Conservation (phyloP, 2,113 vertebrate genomes). For the Phyllostomus hastatus region DNA sequence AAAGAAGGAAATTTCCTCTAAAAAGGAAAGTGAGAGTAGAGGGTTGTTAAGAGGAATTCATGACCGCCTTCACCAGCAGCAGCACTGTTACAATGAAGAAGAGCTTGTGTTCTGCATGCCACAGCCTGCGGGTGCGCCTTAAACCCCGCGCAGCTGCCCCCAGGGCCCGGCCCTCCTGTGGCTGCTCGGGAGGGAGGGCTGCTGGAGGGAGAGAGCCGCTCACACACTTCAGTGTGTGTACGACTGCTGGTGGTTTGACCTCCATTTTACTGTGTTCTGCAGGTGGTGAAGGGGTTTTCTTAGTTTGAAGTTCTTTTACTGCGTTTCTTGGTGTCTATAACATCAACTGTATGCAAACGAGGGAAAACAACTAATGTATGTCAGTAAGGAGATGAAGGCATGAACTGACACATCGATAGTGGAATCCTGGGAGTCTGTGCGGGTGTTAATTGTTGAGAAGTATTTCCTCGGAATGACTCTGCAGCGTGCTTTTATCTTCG, state of each 20-base stretch:
- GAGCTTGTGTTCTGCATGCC: fast-evolving
- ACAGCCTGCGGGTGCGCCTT: fast-evolving
- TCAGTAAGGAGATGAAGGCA: background rate
- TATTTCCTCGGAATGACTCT: background rate
- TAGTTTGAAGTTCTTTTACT: background rate
- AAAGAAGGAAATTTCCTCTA: background rate
- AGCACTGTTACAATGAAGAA: fast-evolving
- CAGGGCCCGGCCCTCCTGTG: too few species aligned
- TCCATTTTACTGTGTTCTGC: background rate
- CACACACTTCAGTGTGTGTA: background rate
- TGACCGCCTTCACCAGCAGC: fast-evolving
- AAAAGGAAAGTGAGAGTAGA: fast-evolving
- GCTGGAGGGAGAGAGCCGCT: too few species aligned
- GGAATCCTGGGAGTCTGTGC: background rate
- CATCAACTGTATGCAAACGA: background rate
- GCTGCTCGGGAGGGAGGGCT: too few species aligned
- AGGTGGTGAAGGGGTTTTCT: background rate
- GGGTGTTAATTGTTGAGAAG: background rate
- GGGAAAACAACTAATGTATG: background rate
- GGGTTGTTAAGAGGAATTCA: fast-evolving
- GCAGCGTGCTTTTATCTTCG: background rate
- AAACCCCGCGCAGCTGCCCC: too few species aligned
- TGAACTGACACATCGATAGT: background rate
- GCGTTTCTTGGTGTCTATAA: fast-evolving
- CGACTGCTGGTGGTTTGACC: background rate